A percentile compares a stretch with the other conserved stretches of the same genome.
Evolutionary conservation across 2,797 vertebrate species (phyloP).

Genomic region (Gallinago solitaria): DNA sequence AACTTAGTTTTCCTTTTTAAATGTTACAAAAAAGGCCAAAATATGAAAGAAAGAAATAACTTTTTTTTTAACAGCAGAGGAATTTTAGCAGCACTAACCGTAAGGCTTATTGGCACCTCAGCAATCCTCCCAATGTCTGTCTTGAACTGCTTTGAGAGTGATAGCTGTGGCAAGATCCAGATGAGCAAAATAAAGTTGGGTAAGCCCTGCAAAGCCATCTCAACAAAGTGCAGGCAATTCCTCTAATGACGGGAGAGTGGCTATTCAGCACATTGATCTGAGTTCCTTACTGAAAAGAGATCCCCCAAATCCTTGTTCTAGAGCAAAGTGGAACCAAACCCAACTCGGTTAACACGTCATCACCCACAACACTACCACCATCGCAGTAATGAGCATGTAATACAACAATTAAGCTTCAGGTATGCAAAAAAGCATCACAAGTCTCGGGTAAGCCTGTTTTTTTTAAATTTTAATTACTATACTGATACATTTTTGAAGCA

Average conservation of each 20-base stretch:
- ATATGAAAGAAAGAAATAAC: neutral
- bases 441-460: neutral
- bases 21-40: neutral
- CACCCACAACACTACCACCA: neutral
- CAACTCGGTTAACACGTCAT: neutral
- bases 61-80: neutral
- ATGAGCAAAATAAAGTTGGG: neutral
- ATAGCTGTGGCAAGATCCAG: neutral
- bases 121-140: neutral
- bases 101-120: neutral
- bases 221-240: neutral
- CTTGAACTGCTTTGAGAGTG: neutral
- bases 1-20: neutral
- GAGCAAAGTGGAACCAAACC: neutral
- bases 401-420: neutral
- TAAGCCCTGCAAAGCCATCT: neutral
- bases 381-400: neutral
- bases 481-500: neutral
- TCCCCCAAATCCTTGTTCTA: neutral
- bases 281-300: neutral
- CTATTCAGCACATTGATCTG: neutral
- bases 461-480: neutral
- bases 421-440: neutral
- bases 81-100: neutral
- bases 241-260: neutral